Conservation (phyloP, 1,140 invertebrate genomes). For the Andricus grossulariae region DNA sequence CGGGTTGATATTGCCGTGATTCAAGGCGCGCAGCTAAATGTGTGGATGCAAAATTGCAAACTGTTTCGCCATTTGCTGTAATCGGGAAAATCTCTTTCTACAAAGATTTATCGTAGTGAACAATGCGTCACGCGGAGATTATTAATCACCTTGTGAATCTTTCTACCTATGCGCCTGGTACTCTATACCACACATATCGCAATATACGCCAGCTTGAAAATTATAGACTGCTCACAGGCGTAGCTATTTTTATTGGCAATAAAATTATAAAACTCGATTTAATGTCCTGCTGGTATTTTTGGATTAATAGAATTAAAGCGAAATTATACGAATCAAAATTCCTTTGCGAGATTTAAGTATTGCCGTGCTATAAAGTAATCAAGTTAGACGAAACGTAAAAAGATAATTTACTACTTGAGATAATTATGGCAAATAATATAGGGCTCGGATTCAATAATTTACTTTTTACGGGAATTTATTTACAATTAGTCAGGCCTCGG, state of each 20-base stretch:
- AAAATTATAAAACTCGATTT: constrained; percentile 22
- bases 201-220: not conserved
- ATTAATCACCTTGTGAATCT: constrained; percentile 28
- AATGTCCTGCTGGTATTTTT: not conserved
- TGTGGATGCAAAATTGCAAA: constrained; percentile 27
- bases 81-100: constrained; percentile 26
- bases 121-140: constrained; percentile 27
- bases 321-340: too few species aligned
- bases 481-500: too few species aligned
- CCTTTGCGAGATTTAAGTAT: too few species aligned
- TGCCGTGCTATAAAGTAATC: too few species aligned
- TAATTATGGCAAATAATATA: too few species aligned
- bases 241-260: constrained; percentile 19
- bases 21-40: constrained; percentile 14
- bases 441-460: too few species aligned
- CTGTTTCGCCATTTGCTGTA: constrained; percentile 24
- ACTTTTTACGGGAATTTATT: too few species aligned
- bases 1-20: constrained; percentile 4
- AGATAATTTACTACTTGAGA: too few species aligned
- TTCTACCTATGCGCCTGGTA: not conserved
- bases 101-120: constrained; percentile 23
- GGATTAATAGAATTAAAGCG: too few species aligned
- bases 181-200: constrained; percentile 1
- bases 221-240: constrained; percentile 6
- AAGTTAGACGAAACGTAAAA: too few species aligned